Evolutionary conservation across 2,113 vertebrate species (phyloP).

Genomic region (Microcebus jonahi): DNA sequence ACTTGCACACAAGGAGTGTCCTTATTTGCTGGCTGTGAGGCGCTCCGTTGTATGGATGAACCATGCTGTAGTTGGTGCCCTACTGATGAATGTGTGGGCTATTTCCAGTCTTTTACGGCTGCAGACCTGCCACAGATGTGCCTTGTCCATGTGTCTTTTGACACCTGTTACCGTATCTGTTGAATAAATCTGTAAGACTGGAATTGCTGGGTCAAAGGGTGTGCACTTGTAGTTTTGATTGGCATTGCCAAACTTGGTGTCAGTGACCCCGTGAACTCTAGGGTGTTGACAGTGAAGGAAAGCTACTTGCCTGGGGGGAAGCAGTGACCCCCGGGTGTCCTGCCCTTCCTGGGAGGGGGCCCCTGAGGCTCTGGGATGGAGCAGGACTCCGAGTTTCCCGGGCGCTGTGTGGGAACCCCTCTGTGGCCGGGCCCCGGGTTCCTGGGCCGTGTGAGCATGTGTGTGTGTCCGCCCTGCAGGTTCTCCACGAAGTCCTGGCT

Average conservation of each 20-base stretch:
- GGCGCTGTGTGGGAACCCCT: neutral
- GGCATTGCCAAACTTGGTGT: neutral
- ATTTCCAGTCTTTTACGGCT: neutral
- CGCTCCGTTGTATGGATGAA: neutral
- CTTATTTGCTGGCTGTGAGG: neutral
- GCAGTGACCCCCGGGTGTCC: neutral
- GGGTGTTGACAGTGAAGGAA: neutral
- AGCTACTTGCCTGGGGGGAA: neutral
- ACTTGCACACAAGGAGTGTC: neutral
- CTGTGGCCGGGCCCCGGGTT: neutral
- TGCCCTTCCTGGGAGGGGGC: neutral
- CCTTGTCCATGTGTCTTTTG: fast-evolving
- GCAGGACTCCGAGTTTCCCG: neutral
- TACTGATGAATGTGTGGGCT: neutral
- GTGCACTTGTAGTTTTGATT: neutral
- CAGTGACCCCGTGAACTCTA: neutral
- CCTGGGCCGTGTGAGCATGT: neutral
- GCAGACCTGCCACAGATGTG: neutral
- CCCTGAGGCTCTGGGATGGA: neutral
- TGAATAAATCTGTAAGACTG: neutral
- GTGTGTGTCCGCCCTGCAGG: constrained; percentile 78
- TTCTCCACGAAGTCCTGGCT: constrained; percentile 99
- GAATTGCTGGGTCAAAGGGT: neutral
- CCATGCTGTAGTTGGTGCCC: neutral
- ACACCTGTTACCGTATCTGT: neutral